phyloP scores from a whole-genome alignment of 2,888 invertebrate genomes.

The Chirona hameri region DNA sequence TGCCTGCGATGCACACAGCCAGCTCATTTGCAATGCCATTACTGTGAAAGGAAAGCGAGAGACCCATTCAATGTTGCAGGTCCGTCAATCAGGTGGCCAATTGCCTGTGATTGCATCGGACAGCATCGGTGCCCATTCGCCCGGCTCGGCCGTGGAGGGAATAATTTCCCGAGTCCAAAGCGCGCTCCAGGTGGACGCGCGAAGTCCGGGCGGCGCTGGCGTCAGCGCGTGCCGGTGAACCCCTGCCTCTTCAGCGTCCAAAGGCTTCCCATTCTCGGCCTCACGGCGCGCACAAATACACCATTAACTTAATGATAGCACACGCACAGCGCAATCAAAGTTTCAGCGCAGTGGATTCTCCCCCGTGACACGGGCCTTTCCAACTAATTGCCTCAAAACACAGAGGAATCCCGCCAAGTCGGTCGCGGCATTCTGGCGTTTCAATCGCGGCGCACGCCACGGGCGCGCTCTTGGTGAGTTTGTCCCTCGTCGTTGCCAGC shows the following conservation, averaged over 20 bases:
- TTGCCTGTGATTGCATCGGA: neutral
- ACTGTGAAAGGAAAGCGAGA: neutral
- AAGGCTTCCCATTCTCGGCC: neutral
- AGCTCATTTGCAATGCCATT: neutral
- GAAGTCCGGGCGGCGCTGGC: neutral
- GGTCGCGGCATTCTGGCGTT: neutral
- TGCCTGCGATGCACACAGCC: neutral
- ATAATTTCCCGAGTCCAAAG: neutral
- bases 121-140: neutral
- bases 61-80: neutral
- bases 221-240: neutral
- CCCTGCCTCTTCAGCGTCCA: neutral
- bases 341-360: conserved; percentile 8
- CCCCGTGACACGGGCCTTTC: conserved; percentile 8
- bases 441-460: conserved; percentile 2
- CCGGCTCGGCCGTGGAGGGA: neutral
- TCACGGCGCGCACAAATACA: neutral
- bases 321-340: conserved; percentile 26
- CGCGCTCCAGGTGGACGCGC: neutral
- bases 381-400: conserved; percentile 22
- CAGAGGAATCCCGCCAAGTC: neutral
- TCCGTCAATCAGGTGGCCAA: conserved; percentile 1
- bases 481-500: neutral
- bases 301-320: conserved; percentile 27
- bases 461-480: neutral